Evolutionary conservation across 2,888 invertebrate genomes (phyloP).

Genomic region (Caenorhabditis wallacei): DNA sequence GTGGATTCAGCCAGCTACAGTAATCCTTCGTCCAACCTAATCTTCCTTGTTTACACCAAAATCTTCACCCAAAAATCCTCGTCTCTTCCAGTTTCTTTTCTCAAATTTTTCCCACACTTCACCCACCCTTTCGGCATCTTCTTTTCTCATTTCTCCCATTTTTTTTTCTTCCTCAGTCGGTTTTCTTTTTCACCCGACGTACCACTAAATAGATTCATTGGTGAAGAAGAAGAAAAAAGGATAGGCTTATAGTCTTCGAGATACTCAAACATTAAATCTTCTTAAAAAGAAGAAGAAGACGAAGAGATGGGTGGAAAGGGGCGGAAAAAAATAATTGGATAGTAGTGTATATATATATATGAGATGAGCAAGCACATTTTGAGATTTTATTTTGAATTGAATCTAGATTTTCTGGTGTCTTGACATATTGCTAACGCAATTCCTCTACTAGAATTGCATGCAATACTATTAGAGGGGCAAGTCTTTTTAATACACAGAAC

Average conservation of each 20-base stretch:
- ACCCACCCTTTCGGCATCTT: background rate
- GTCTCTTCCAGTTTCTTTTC: background rate
- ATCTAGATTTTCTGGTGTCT: background rate
- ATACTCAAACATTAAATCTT: conserved; percentile 21
- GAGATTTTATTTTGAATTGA: background rate
- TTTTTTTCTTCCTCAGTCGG: background rate
- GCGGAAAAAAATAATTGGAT: conserved; percentile 25
- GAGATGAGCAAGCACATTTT: background rate
- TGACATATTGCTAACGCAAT: too few relatives aligned
- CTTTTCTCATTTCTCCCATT: background rate
- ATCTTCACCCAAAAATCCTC: background rate
- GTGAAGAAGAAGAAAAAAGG: conserved; percentile 5
- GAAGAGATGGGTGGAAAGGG: background rate
- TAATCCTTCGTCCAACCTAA: background rate
- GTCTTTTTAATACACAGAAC: too few relatives aligned
- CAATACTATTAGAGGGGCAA: too few relatives aligned
- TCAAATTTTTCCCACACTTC: conserved; percentile 18
- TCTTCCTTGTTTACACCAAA: background rate
- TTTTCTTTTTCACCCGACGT: background rate
- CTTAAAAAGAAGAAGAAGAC: conserved; percentile 5
- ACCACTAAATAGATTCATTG: conserved; percentile 15
- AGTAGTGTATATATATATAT: background rate
- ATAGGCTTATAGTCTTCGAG: conserved; percentile 23
- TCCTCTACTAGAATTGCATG: too few relatives aligned
- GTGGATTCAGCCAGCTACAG: too few relatives aligned